These are phyloP conservation scores for Agrotis clavis DNA, from an alignment of 2,888 invertebrate genomes.

Conservation along the genomic window DNA sequence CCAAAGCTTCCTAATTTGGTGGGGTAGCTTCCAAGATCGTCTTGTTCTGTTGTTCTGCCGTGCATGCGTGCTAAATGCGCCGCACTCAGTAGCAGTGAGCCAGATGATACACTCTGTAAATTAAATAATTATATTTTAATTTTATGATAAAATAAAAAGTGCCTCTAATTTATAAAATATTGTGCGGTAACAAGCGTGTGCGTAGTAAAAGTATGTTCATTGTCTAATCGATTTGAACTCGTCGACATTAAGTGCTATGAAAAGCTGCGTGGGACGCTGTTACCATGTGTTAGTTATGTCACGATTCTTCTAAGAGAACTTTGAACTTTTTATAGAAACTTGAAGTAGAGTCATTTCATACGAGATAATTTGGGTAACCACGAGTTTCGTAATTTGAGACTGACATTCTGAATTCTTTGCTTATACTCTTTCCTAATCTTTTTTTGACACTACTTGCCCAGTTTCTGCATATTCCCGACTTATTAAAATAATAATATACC, in stretches of 20 bases:
- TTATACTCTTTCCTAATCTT: too few relatives aligned
- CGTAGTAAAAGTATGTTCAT: constrained; percentile 54
- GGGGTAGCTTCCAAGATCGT: constrained; percentile 82
- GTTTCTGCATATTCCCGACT: constrained; percentile 5
- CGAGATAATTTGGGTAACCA: constrained; percentile 2
- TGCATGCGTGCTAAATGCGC: constrained; percentile 93
- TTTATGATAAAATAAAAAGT: not conserved
- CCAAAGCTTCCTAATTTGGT: constrained; percentile 82
- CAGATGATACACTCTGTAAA: constrained; percentile 95
- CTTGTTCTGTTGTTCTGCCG: constrained; percentile 80
- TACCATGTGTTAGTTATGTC: constrained; percentile 56
- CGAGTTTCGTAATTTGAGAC: not conserved
- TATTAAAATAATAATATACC: not conserved
- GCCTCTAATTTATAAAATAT: constrained; percentile 9
- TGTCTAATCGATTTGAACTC: constrained; percentile 57
- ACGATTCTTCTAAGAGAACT: constrained; percentile 38
- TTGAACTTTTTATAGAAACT: constrained; percentile 38
- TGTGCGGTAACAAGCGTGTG: constrained; percentile 36
- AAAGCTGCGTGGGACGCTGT: constrained; percentile 51
- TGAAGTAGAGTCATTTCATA: not conserved
- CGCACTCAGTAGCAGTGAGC: constrained; percentile 94
- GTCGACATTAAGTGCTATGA: constrained; percentile 44
- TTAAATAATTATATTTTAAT: constrained; percentile 36
- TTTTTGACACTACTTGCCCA: not conserved
- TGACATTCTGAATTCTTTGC: not conserved